phyloP scores from a whole-genome alignment of 2,113 vertebrate genomes.

The Thamnophis sirtalis region DNA sequence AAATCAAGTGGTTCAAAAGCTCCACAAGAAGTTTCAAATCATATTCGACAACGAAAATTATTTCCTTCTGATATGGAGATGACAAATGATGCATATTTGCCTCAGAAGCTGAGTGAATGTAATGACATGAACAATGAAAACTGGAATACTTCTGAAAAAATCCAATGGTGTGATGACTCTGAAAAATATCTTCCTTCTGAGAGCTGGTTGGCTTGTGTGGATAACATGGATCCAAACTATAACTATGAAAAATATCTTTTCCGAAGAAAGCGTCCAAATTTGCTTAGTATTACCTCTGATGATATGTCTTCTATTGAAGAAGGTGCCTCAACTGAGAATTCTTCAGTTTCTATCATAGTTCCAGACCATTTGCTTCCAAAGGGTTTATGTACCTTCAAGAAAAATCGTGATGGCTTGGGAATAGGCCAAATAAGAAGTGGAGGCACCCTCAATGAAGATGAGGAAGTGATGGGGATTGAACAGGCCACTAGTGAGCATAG shows the following conservation, averaged over 20 bases:
- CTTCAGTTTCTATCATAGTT: constrained; percentile 53
- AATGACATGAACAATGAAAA: constrained; percentile 17
- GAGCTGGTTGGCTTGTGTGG: constrained; percentile 52
- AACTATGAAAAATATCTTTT: constrained; percentile 24
- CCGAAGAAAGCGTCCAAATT: constrained; percentile 44
- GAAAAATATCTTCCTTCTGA: constrained; percentile 42
- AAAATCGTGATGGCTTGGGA: constrained; percentile 37
- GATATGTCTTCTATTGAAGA: constrained; percentile 60
- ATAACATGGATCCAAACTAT: constrained; percentile 37
- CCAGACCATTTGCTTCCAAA: constrained; percentile 65
- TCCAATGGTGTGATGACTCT: constrained; percentile 54
- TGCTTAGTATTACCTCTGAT: constrained; percentile 63
- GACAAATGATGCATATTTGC: constrained; percentile 36
- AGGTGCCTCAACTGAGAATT: constrained; percentile 51
- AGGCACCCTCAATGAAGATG: constrained; percentile 55
- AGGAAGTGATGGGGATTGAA: constrained; percentile 32
- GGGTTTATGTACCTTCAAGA: constrained; percentile 49
- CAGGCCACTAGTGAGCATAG: constrained; percentile 22
- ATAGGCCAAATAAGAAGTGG: constrained; percentile 49
- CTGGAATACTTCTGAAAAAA: constrained; percentile 38
- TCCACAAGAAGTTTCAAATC: constrained; percentile 36
- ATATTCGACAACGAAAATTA: constrained; percentile 42
- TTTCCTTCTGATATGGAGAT: constrained; percentile 48
- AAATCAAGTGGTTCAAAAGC: constrained; percentile 36
- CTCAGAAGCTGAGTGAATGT: constrained; percentile 47